These are phyloP conservation scores for Poecile atricapillus DNA, from an alignment of 2,113 vertebrate species.

Conservation along the genomic window DNA sequence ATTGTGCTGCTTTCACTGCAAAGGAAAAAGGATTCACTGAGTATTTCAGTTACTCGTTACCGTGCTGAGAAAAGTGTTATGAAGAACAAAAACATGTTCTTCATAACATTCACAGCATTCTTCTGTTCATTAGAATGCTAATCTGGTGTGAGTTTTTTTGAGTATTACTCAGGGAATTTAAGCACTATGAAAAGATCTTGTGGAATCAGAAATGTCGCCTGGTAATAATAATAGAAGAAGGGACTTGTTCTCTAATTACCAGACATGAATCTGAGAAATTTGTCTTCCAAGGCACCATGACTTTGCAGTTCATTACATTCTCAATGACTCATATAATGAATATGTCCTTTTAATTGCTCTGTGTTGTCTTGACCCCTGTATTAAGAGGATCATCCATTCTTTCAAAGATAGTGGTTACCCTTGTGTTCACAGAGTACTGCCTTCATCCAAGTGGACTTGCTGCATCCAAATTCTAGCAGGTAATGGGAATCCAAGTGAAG, in stretches of 20 bases:
- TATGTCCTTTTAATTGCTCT: background rate
- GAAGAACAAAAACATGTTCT: background rate
- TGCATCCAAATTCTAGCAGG: background rate
- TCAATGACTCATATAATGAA: background rate
- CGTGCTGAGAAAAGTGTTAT: background rate
- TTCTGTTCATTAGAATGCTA: background rate
- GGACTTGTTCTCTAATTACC: background rate
- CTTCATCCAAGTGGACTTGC: background rate
- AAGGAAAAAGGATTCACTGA: background rate
- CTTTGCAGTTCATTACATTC: constrained; percentile 2
- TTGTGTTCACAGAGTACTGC: background rate
- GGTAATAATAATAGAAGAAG: background rate
- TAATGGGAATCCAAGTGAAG: background rate
- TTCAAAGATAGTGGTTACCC: background rate
- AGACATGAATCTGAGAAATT: background rate
- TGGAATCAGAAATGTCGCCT: background rate
- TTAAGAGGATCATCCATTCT: background rate
- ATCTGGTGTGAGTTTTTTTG: background rate
- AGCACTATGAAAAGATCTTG: background rate
- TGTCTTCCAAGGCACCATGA: background rate
- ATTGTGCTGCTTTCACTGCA: background rate
- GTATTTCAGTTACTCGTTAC: background rate
- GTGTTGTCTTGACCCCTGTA: background rate
- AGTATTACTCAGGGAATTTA: background rate
- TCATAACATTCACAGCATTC: too few species aligned